phyloP scores from a whole-genome alignment of 2,888 invertebrate genomes.

The Andrena flavipes region DNA sequence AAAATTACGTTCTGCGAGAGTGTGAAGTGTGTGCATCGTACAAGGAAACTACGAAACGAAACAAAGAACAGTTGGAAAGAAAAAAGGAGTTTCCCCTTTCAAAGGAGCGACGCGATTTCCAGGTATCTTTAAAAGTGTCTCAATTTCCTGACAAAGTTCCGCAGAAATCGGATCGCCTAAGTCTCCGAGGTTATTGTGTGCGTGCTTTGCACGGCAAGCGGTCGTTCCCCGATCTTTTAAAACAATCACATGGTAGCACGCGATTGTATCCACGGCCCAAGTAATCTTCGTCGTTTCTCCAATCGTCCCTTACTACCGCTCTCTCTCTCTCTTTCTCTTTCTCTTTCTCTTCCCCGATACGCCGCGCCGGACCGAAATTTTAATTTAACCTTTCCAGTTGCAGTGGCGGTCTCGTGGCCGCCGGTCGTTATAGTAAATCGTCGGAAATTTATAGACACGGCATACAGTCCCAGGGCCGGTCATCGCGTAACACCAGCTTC shows the following conservation, averaged over 20 bases:
- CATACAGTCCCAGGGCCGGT: constrained; percentile 23
- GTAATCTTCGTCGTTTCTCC: constrained; percentile 34
- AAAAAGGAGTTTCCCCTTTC: constrained; percentile 21
- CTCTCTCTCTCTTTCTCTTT: not conserved
- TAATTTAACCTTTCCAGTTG: constrained; percentile 54
- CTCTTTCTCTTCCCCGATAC: constrained; percentile 4
- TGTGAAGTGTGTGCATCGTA: constrained; percentile 8
- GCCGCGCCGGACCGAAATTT: constrained; percentile 50
- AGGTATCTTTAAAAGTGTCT: constrained; percentile 40
- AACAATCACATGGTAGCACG: constrained; percentile 57
- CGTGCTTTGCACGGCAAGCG: constrained; percentile 46
- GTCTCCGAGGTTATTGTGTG: constrained; percentile 30
- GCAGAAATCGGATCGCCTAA: constrained; percentile 51
- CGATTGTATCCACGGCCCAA: constrained; percentile 49
- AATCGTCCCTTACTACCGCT: constrained; percentile 13
- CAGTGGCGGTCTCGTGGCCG: constrained; percentile 55
- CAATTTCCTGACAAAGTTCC: constrained; percentile 55
- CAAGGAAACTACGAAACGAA: not conserved
- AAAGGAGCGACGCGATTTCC: constrained; percentile 30
- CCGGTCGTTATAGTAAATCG: constrained; percentile 65
- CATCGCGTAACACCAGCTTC: constrained; percentile 13
- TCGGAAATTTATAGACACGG: constrained; percentile 63
- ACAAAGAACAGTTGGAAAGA: not conserved
- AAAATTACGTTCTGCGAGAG: too few relatives aligned
- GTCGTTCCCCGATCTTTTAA: constrained; percentile 43